Evolutionary conservation across 2,797 vertebrate species (phyloP).

Genomic region (Valencia hispanica): DNA sequence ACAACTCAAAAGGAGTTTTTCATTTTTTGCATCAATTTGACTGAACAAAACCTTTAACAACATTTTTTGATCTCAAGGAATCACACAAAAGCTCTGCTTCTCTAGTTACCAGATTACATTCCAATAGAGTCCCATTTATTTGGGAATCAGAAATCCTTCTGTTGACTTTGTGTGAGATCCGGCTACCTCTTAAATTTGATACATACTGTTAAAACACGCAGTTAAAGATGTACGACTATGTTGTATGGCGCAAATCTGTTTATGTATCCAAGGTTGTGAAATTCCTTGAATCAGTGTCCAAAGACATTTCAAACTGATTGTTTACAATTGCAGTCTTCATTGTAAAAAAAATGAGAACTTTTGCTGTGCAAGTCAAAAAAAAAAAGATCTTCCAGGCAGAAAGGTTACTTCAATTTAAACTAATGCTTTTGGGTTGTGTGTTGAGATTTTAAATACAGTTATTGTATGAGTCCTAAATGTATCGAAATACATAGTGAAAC

Average conservation of each 20-base stretch:
- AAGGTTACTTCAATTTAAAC: slow-evolving; percentile 26
- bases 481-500: slow-evolving; percentile 30
- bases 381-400: slow-evolving; percentile 7
- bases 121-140: background rate
- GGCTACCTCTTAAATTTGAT: background rate
- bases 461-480: slow-evolving; percentile 16
- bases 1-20: background rate
- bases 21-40: background rate
- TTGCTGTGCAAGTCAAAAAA: background rate
- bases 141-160: background rate
- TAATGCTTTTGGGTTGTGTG: slow-evolving; percentile 1
- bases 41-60: background rate
- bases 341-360: background rate
- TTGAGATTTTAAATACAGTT: slow-evolving; percentile 32
- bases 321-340: slow-evolving; percentile 5
- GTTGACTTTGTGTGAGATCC: background rate
- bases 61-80: background rate
- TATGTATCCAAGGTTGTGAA: slow-evolving; percentile 27
- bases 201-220: slow-evolving; percentile 10
- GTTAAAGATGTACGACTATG: slow-evolving; percentile 19
- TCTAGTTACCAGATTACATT: background rate
- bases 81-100: background rate
- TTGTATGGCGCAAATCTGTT: slow-evolving; percentile 30
- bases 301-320: slow-evolving; percentile 40
- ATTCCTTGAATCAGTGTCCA: slow-evolving; percentile 27